These are phyloP conservation scores for Ardeotis arabs DNA, from an alignment of 2,113 vertebrate genomes.

Conservation along the genomic window DNA sequence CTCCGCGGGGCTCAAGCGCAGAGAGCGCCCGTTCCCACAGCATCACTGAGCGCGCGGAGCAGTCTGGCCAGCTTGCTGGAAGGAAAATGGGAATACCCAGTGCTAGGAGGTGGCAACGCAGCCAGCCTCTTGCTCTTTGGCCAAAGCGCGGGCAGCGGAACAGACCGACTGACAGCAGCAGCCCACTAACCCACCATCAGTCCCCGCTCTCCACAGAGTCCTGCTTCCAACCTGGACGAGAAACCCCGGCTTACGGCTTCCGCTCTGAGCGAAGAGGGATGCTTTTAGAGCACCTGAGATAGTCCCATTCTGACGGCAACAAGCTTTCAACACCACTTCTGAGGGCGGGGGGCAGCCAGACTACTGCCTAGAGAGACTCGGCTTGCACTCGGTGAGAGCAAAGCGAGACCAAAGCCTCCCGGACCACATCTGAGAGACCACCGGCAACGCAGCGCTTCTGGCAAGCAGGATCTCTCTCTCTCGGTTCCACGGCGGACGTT, in stretches of 20 bases:
- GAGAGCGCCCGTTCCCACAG: neutral
- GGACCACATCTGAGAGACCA: neutral
- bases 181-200: neutral
- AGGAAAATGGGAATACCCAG: neutral
- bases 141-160: neutral
- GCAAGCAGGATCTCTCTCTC: too few relatives aligned
- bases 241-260: slow-evolving; percentile 36
- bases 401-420: neutral
- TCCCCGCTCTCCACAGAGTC: neutral
- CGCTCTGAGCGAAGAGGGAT: slow-evolving; percentile 29
- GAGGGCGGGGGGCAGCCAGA: slow-evolving; percentile 8
- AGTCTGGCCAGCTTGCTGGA: neutral
- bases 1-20: too few relatives aligned
- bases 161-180: neutral
- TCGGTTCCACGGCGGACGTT: too few relatives aligned
- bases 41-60: neutral
- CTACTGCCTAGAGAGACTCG: neutral
- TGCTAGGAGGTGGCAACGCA: neutral
- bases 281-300: slow-evolving; percentile 34
- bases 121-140: neutral
- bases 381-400: neutral
- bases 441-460: too few relatives aligned
- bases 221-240: neutral
- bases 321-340: neutral
- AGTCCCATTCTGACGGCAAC: slow-evolving; percentile 7